Base-by-base conservation (phyloP, 2,113 vertebrate genomes). In the Sorex araneus region DNA sequence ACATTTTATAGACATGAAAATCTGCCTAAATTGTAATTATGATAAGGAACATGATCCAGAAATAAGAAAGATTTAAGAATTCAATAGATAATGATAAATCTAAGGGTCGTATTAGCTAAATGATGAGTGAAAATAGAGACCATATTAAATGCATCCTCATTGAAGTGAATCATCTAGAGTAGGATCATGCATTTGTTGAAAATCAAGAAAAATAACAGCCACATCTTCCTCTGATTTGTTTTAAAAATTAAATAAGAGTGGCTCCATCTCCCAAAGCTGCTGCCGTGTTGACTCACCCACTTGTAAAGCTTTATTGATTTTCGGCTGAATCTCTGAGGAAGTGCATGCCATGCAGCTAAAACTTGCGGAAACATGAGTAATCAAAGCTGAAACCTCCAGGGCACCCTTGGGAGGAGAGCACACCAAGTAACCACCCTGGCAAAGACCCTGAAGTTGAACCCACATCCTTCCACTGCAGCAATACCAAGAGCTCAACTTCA, bases 61-160 rank as follows among this genome's bases (percentile, higher is more conserved):
- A 77, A 88, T 23, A 67, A 70, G 47, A 75, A 75, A 81, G 4
- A 93, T 63, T 76, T 6, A 75, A 71, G 12, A 86, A 91, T n/a
- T 81, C 23, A 40, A 66, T 28, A 87, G 19, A 36, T 34, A 6
- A 66, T 6, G 34, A 71, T 60, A 87, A 36, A 36, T 89, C 4
- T 0, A 76, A 57, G 30, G 30, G 2, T 2, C 70, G 32, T 2
- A 81, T 50, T 69, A 74, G 57, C 9, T 79, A 90, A 82, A 60
- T 86, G 32, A n/a, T 66, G 32, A 69, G 47, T 84, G 43, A 80
- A 80, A 69, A 30, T 2, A 66, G 13, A 87, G 84, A 64, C 1
- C 57, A 50, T 25, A 36, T 45, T 27, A 92, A 91, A 79, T 34
- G 4, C 1, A 54, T 86, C 45, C 8, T 92, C 21, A 75, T 2